Base-by-base conservation (phyloP, 2,888 invertebrate genomes). In the Lithosia quadra region DNA sequence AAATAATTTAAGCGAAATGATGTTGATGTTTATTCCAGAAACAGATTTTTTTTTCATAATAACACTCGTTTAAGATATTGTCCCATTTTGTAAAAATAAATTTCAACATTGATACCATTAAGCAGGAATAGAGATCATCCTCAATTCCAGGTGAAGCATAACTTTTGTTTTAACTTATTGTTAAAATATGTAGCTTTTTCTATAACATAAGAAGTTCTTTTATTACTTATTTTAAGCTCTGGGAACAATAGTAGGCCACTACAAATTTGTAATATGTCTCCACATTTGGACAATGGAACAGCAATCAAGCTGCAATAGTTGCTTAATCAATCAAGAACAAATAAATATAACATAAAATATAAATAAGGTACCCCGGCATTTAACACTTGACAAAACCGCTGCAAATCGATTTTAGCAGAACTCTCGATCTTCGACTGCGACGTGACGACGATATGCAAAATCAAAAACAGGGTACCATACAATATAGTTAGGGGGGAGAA, bases 171-270 rank as follows among this genome's bases (percentile, higher is more conserved):
- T 63, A 75, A 67, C 73, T 77, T 74, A 77, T 5, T 33, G 33
- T 3, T 33, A 33, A 3, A 76, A 76, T 65, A 67, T 72, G 63
- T 59, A 9, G 18, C 8, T 66, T 72, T 65, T 74, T 65, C 60
- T 66, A 61, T 68, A 80, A 84, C 81, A 84, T 83, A 79, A 79
- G 77, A 81, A 81, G 72, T 72, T 0, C 69, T 69, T 67, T 84
- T 82, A 83, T 86, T 84, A 85, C 77, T n/a, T n/a, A n/a, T n/a
- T 78, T 77, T 77, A 55, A 82, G 82, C 77, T 71, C 67, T 71
- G 74, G 70, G 10, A 34, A 74, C 72, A 80, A 75, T 76, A 79
- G 73, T 75, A 76, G 67, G 58, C 2, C 21, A 13, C 18, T 71
- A 64, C 65, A 64, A 21, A 63, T 61, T 33, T 68, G 65, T 36